phyloP scores from a whole-genome alignment of 2,797 vertebrate species.

The Oreonectes daqikongensis region DNA sequence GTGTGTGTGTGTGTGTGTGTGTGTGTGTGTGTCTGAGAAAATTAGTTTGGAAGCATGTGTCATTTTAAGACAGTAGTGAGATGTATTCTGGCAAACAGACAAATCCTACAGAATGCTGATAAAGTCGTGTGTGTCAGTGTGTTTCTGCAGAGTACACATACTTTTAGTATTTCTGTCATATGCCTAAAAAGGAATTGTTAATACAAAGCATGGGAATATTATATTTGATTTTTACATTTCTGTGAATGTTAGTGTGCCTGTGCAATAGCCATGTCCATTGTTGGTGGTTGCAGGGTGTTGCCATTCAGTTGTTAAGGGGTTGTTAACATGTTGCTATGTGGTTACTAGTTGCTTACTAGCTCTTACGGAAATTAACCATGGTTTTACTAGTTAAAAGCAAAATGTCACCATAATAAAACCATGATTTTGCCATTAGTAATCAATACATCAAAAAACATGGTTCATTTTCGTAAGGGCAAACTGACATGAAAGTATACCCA shows the following conservation, averaged over 20 bases:
- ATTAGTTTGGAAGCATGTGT: conserved; percentile 16
- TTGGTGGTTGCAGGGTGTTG: background rate
- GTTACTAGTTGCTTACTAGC: background rate
- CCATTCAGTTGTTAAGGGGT: background rate
- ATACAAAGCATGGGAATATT: no score
- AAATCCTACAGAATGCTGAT: conserved; percentile 45
- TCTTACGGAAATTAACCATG: no score
- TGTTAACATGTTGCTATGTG: no score
- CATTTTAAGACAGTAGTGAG: conserved; percentile 47
- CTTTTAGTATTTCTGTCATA: no score
- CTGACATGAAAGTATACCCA: no score
- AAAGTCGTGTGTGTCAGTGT: background rate
- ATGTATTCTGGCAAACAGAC: conserved; percentile 38
- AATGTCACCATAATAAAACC: no score
- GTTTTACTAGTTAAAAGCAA: no score
- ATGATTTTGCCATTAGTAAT: no score
- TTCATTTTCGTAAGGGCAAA: no score
- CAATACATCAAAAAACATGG: no score
- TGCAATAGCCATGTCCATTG: background rate
- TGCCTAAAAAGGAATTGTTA: no score
- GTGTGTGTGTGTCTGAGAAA: conserved; percentile 8
- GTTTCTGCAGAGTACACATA: background rate
- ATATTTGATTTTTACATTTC: background rate
- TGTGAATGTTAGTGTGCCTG: background rate
- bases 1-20: background rate